These are phyloP conservation scores for Halocynthia aurantium DNA, from an alignment of 23 tunicate species.

Conservation along the genomic window DNA sequence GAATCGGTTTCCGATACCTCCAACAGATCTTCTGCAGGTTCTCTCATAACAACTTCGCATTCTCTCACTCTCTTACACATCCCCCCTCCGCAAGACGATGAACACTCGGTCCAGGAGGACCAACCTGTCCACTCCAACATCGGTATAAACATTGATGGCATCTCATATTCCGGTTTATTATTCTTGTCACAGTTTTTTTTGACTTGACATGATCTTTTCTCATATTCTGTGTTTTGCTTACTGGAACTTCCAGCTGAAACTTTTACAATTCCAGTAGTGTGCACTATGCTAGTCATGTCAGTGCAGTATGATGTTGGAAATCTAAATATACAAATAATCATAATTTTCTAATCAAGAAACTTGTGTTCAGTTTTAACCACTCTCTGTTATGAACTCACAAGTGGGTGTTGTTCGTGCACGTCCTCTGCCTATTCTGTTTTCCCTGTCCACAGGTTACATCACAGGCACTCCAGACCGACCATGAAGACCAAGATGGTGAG, in stretches of 20 bases:
- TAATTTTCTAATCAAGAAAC: too few relatives aligned
- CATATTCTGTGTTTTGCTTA: background rate
- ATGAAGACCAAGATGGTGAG: background rate
- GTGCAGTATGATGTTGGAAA: background rate
- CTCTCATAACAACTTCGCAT: background rate
- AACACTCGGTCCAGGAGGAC: slow-evolving; percentile 4
- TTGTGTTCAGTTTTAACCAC: background rate
- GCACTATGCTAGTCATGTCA: background rate
- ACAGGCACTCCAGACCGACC: slow-evolving; percentile 37
- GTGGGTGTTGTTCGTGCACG: slow-evolving; percentile 7
- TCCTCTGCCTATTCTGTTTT: slow-evolving; percentile 23
- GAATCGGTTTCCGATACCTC: background rate
- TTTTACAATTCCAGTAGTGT: background rate
- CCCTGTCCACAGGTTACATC: slow-evolving; percentile 40
- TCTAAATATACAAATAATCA: background rate
- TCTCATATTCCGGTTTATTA: background rate
- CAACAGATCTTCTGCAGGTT: background rate
- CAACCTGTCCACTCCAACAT: slow-evolving; percentile 1
- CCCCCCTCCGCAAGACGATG: slow-evolving; percentile 1
- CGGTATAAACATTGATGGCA: background rate
- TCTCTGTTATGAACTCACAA: background rate
- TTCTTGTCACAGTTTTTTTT: background rate
- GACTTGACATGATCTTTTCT: background rate
- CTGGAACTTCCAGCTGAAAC: too few relatives aligned
- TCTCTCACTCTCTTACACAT: background rate